phyloP scores from a whole-genome alignment of 2,797 vertebrate species.

The Oreochromis mossambicus region DNA sequence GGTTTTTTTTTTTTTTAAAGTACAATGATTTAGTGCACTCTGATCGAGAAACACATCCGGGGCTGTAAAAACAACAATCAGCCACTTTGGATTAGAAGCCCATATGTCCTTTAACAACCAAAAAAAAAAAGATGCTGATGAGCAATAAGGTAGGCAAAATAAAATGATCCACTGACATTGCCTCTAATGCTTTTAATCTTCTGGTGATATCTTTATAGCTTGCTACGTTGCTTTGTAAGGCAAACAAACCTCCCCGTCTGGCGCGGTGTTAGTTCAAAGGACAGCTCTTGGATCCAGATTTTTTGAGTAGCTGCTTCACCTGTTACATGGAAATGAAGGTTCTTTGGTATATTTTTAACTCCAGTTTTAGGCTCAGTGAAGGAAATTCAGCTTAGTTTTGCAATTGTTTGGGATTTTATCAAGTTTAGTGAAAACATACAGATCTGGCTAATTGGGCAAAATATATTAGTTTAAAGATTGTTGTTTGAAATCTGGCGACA shows the following conservation, averaged over 20 bases:
- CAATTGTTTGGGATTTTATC: background rate
- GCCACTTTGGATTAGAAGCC: constrained; percentile 66
- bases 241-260: constrained; percentile 22
- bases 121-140: constrained; percentile 52
- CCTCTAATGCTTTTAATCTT: constrained; percentile 67
- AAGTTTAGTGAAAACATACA: background rate
- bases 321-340: background rate
- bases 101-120: constrained; percentile 64
- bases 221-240: constrained; percentile 51
- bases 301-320: background rate
- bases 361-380: background rate
- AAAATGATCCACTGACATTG: constrained; percentile 63
- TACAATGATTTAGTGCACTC: constrained; percentile 58
- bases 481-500: rapidly evolving
- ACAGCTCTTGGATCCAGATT: background rate
- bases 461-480: background rate
- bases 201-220: constrained; percentile 65
- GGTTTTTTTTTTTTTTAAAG: background rate
- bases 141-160: constrained; percentile 42
- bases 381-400: background rate
- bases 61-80: constrained; percentile 71
- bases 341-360: background rate
- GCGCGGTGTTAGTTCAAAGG: constrained; percentile 26
- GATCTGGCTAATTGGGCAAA: background rate
- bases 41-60: constrained; percentile 64